phyloP scores from a whole-genome alignment of 1,140 invertebrate genomes.

The Aphaenogaster rudis region DNA sequence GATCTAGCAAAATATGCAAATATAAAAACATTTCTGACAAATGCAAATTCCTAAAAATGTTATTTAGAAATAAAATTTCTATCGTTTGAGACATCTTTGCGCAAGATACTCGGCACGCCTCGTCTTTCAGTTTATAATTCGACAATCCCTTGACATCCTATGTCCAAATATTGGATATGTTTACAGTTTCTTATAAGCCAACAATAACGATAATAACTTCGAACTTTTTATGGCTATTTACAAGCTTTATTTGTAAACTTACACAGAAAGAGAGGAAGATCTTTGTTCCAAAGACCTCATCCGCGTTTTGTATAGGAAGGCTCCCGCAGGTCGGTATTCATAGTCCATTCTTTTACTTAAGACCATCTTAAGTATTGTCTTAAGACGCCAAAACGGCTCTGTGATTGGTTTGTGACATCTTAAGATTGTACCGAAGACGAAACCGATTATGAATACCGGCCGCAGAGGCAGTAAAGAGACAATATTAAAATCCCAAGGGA shows the following conservation, averaged over 20 bases:
- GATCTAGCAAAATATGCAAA: background rate
- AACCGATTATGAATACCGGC: too few relatives aligned
- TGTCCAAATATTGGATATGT: conserved; percentile 16
- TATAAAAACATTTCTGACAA: background rate
- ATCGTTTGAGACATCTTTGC: background rate
- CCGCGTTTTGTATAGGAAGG: too few relatives aligned
- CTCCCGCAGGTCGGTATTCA: too few relatives aligned
- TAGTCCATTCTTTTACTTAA: too few relatives aligned
- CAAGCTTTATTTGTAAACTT: conserved; percentile 26
- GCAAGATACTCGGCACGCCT: background rate
- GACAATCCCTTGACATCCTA: background rate
- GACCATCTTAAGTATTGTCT: too few relatives aligned
- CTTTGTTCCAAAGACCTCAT: background rate
- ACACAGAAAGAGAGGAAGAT: background rate
- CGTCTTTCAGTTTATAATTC: conserved; percentile 2
- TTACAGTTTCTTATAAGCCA: conserved; percentile 18
- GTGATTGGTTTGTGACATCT: too few relatives aligned
- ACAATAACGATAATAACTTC: conserved; percentile 12
- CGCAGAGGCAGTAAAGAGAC: background rate
- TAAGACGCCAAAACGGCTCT: too few relatives aligned
- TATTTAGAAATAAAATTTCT: background rate
- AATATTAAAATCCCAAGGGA: background rate
- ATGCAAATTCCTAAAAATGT: background rate
- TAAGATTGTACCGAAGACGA: too few relatives aligned
- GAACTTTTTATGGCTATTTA: conserved; percentile 3